Conservation (phyloP, 2,888 invertebrate genomes). For the Drosophila mimetica region DNA sequence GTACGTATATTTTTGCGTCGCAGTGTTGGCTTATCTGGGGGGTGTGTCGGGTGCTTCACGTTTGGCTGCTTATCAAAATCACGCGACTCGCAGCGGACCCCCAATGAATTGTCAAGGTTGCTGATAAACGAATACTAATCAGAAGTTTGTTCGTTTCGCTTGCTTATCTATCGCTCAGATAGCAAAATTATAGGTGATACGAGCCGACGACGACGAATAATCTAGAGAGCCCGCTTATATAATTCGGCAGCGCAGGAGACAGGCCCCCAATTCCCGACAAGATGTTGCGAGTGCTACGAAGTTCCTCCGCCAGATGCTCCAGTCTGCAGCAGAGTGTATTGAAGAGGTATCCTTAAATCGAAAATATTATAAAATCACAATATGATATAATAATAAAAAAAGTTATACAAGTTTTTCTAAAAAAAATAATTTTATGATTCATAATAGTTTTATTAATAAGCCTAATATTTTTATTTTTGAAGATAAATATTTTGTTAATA, state of each 20-base stretch:
- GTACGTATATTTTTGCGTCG: slow-evolving; percentile 1
- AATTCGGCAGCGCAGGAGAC: slow-evolving; percentile 42
- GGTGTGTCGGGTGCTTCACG: slow-evolving; percentile 66
- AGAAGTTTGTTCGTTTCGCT: slow-evolving; percentile 19
- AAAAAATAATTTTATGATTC: no score
- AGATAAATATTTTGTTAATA: no score
- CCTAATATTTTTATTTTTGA: no score
- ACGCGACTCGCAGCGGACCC: slow-evolving; percentile 56
- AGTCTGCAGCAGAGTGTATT: slow-evolving; percentile 31
- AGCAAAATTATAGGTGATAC: slow-evolving; percentile 35
- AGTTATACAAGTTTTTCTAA: no score
- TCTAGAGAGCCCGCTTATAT: slow-evolving; percentile 44
- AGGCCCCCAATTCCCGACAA: slow-evolving; percentile 35
- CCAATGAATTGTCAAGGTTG: slow-evolving; percentile 66
- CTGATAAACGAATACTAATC: slow-evolving; percentile 67
- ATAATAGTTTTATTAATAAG: no score
- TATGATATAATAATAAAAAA: no score
- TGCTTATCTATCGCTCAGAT: slow-evolving; percentile 27
- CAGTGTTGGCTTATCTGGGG: slow-evolving; percentile 45
- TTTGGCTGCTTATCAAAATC: slow-evolving; percentile 69
- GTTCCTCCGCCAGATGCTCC: slow-evolving; percentile 17
- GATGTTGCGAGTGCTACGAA: slow-evolving; percentile 63
- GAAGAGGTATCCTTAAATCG: slow-evolving; percentile 42
- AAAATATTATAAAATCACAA: not conserved
- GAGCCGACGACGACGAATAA: slow-evolving; percentile 10